These are phyloP conservation scores for Furcula furcula DNA, from an alignment of 2,888 invertebrate genomes.

Conservation along the genomic window DNA sequence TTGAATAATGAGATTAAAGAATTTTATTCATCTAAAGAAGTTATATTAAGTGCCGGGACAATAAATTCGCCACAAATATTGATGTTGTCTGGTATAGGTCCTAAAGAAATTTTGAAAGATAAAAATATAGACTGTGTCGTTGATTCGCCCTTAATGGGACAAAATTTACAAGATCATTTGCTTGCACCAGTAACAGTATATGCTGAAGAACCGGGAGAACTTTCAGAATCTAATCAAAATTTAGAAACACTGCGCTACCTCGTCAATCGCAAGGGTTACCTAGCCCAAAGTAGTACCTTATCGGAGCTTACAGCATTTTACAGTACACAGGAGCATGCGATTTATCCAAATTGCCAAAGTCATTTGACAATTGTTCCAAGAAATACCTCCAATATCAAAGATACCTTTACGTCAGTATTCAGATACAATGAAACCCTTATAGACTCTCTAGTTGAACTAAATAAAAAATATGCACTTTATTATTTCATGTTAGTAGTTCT, in stretches of 20 bases:
- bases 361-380: conserved; percentile 10
- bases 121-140: conserved; percentile 42
- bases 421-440: conserved; percentile 10
- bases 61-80: not conserved
- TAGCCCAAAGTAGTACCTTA: conserved; percentile 6
- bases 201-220: conserved; percentile 7
- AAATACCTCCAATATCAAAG: conserved; percentile 6
- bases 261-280: conserved; percentile 6
- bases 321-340: conserved; percentile 5
- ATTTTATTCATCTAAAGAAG: not conserved
- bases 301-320: conserved; percentile 21
- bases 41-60: not conserved
- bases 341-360: conserved; percentile 15
- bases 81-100: not conserved
- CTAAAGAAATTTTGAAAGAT: conserved; percentile 1
- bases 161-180: conserved; percentile 63
- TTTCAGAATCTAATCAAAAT: conserved; percentile 1
- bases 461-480: conserved; percentile 12
- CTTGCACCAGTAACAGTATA: conserved; percentile 9
- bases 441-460: conserved; percentile 9
- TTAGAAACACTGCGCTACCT: conserved; percentile 12
- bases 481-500: conserved; percentile 13
- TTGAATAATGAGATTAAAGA: not conserved
- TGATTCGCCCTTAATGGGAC: conserved; percentile 54
- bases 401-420: conserved; percentile 4